Percentiles rank a stretch among this genome's conserved stretches.
These are phyloP conservation scores for Chironomus tentans DNA, from an alignment of 2,888 invertebrate species.

Conservation along the genomic window DNA sequence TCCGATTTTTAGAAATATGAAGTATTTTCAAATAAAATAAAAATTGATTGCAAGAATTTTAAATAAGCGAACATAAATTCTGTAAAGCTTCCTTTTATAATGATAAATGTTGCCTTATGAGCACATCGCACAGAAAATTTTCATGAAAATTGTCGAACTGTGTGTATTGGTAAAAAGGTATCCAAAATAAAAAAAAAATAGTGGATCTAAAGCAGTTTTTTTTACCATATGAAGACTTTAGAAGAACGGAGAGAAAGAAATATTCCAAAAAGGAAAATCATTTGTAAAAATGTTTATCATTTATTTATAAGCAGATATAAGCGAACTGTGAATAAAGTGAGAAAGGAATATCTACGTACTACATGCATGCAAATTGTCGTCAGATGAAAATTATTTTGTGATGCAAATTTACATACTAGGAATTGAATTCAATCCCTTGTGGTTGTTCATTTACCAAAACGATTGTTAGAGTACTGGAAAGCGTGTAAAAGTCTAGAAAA, in stretches of 20 bases:
- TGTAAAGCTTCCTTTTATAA: too few relatives aligned
- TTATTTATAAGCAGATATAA: conserved; percentile 22
- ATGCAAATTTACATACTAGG: background rate
- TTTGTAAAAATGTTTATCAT: conserved; percentile 24
- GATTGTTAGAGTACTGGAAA: background rate
- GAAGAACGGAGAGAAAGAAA: background rate
- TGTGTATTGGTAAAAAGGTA: too few relatives aligned
- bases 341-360: background rate
- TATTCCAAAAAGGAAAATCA: conserved; percentile 11
- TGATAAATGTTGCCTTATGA: too few relatives aligned
- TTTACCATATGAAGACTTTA: background rate
- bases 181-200: too few relatives aligned
- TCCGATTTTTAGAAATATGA: too few relatives aligned
- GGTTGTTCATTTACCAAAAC: background rate
- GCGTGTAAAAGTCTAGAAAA: background rate
- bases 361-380: conserved; percentile 18
- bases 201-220: too few relatives aligned
- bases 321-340: background rate
- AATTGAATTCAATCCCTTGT: background rate
- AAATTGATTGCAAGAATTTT: too few relatives aligned
- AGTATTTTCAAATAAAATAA: too few relatives aligned
- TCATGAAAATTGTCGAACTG: too few relatives aligned
- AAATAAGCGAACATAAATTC: too few relatives aligned
- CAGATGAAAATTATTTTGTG: conserved; percentile 1
- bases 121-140: too few relatives aligned